Evolutionary conservation across 1,140 invertebrate species (phyloP).

Genomic region (Ostrea edulis): DNA sequence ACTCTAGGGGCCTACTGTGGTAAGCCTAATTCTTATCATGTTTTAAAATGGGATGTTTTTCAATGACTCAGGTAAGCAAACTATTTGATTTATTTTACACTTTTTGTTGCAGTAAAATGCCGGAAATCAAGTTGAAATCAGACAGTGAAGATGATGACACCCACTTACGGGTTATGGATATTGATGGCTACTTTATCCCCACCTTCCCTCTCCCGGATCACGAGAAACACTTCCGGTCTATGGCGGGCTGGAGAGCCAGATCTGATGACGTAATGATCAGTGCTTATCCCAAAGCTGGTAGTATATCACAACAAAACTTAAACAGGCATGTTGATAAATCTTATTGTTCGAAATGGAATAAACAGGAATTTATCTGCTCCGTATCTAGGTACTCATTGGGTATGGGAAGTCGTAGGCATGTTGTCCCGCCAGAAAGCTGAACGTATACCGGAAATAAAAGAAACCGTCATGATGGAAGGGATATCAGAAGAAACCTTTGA

Average conservation of each 20-base stretch:
- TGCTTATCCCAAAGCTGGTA: conserved; percentile 71
- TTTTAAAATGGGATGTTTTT: no score
- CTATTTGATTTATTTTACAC: not conserved
- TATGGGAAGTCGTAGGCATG: conserved; percentile 69
- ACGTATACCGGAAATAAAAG: conserved; percentile 54
- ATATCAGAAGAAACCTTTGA: conserved; percentile 62
- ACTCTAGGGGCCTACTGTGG: no score
- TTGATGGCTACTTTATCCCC: conserved; percentile 59
- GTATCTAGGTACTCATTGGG: conserved; percentile 67
- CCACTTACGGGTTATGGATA: conserved; percentile 48
- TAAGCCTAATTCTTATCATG: no score
- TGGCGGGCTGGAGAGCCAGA: conserved; percentile 59
- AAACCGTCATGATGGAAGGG: conserved; percentile 66
- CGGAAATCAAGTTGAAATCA: not conserved
- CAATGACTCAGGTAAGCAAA: no score
- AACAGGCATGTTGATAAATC: not conserved
- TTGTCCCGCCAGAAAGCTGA: conserved; percentile 59
- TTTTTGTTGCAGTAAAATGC: not conserved
- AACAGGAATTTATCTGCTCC: not conserved
- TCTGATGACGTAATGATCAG: conserved; percentile 67
- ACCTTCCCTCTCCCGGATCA: conserved; percentile 57
- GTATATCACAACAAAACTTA: not conserved
- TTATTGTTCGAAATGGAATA: not conserved
- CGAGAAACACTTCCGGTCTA: conserved; percentile 57
- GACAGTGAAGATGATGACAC: not conserved